Conservation (phyloP, 2,888 invertebrate genomes). For the Aphidoletes aphidimyza region DNA sequence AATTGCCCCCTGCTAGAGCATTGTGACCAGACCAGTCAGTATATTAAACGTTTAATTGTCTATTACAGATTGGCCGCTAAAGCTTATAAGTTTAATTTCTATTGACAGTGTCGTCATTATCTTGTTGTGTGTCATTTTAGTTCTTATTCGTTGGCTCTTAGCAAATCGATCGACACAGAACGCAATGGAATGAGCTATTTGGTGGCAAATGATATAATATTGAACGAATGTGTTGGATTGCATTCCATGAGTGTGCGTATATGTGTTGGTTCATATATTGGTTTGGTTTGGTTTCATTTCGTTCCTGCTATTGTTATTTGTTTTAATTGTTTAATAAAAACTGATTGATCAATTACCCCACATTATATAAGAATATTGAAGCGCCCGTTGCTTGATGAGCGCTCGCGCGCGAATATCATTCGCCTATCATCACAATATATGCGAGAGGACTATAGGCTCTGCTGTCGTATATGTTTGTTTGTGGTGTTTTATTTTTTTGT, state of each 20-base stretch:
- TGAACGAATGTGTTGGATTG: background rate
- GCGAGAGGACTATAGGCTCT: too few relatives aligned
- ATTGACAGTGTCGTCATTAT: background rate
- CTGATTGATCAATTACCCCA: constrained; percentile 54
- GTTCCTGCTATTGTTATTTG: background rate
- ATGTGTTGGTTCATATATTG: too few relatives aligned
- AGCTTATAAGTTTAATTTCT: background rate
- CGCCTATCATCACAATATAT: background rate
- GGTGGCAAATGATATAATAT: constrained; percentile 6
- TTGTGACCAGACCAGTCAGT: too few relatives aligned
- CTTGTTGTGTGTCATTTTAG: background rate
- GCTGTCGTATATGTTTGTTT: too few relatives aligned
- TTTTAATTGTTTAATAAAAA: constrained; percentile 53
- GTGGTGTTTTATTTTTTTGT: too few relatives aligned
- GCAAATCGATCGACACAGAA: background rate
- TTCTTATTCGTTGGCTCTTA: background rate
- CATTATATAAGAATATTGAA: constrained; percentile 33
- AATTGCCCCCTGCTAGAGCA: too few relatives aligned
- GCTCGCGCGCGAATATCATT: too few relatives aligned
- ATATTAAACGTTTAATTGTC: constrained; percentile 10
- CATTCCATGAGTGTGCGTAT: background rate
- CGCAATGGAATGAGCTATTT: background rate
- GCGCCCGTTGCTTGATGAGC: constrained; percentile 29
- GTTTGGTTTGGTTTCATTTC: background rate
- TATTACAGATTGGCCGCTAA: background rate